Base-by-base conservation (phyloP, 1,140 invertebrate species). In the Listronotus oregonensis region DNA sequence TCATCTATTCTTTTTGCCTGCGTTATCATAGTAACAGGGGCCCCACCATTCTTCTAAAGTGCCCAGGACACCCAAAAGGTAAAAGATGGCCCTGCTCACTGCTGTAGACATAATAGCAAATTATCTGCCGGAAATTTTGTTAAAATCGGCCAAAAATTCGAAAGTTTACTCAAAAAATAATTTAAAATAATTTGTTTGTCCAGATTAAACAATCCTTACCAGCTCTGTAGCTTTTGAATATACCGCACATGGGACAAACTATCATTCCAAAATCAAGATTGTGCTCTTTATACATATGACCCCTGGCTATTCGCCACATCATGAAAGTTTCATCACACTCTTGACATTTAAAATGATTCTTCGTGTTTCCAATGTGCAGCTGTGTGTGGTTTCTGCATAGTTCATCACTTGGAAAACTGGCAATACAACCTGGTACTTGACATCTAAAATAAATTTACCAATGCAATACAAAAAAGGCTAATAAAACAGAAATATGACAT, bases 281-380 rank as follows among this genome's bases (percentile, higher is more conserved):
- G 78, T 91, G 89, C 3, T 78, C 77, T 68, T 85, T 86, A 87
- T 88, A 90, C 58, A 91, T 74, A 78, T 91, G 90, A 63, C 83
- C 77, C 6, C 85, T 83, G 64, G 89, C 84, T 6, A 82, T 76
- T 10, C 83, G 77, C 89, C 89, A 91, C 56, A 84, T 81, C 21
- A 27, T 27, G 5, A 83, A 80, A 60, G 79, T 80, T 50, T 77
- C 62, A 14, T 82, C 78, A 61, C 85, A 87, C 43, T 83, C 73
- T 0, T 80, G 71, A 69, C 85, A 87, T 68, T 81, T 80, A 72
- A 85, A 81, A 49, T 73, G 67, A 65, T 76, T 79, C 27, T 71
- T 72, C 54, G 75, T 71, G 40, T 76, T 73, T 40, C 79, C 72
- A 6, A 78, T 76, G 68, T 86, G 85, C 67, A 83, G 86, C 15